These are phyloP conservation scores for Ganaspis sp. DNA, from an alignment of 1,140 invertebrate genomes.

Conservation along the genomic window DNA sequence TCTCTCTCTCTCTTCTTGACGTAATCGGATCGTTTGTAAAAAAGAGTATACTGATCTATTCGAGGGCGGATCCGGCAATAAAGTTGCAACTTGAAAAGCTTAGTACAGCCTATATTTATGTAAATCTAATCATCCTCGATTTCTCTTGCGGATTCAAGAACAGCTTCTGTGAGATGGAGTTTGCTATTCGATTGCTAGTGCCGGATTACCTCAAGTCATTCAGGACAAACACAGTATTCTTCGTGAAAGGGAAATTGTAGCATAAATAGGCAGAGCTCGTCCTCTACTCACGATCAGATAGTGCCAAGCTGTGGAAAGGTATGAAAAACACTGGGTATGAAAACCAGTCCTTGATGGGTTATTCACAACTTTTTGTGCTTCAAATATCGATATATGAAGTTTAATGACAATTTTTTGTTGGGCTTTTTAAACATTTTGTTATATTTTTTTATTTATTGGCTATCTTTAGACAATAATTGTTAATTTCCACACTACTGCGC, in stretches of 20 bases:
- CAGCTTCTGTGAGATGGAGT: neutral
- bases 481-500: too few relatives aligned
- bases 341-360: too few relatives aligned
- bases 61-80: conserved; percentile 2
- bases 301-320: conserved; percentile 41
- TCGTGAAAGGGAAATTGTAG: conserved; percentile 61
- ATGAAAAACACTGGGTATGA: conserved; percentile 35
- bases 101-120: neutral
- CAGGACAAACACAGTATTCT: conserved; percentile 46
- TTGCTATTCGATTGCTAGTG: neutral
- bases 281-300: conserved; percentile 17
- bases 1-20: neutral
- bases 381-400: too few relatives aligned
- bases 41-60: neutral
- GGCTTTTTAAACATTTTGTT: too few relatives aligned
- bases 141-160: conserved; percentile 3
- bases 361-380: too few relatives aligned
- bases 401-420: too few relatives aligned
- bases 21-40: neutral
- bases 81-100: neutral
- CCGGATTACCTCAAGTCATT: conserved; percentile 18
- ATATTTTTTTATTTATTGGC: too few relatives aligned
- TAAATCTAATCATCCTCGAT: conserved; percentile 13
- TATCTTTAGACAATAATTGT: too few relatives aligned
- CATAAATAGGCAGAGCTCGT: neutral